Conservation (phyloP, 2,113 vertebrate species). For the Pongo abelii region DNA sequence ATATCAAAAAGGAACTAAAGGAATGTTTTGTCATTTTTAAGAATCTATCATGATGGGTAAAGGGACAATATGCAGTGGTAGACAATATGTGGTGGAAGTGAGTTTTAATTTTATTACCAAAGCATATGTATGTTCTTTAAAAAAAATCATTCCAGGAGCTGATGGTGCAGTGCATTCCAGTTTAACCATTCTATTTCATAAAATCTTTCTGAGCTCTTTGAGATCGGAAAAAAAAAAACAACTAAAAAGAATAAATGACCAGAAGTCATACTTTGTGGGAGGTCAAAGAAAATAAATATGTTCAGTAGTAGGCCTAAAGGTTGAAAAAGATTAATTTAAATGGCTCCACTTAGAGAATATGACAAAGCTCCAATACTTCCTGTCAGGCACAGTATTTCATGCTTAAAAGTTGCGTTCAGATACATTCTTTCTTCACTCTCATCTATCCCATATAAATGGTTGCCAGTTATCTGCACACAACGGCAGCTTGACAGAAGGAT, state of each 20-base stretch:
- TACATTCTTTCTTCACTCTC: slow-evolving; percentile 47
- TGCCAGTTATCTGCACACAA: slow-evolving; percentile 40
- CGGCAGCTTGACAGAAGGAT: slow-evolving; percentile 49
- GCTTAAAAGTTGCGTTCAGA: slow-evolving; percentile 52
- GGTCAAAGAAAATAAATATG: slow-evolving; percentile 71
- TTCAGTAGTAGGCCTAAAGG: slow-evolving; percentile 50
- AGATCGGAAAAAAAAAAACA: slow-evolving; percentile 11
- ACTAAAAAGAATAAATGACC: slow-evolving; percentile 52
- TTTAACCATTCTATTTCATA: slow-evolving; percentile 45
- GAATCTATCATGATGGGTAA: not conserved
- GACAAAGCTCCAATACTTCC: slow-evolving; percentile 55
- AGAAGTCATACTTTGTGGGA: slow-evolving; percentile 18
- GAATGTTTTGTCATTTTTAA: not conserved
- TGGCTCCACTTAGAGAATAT: slow-evolving; percentile 61
- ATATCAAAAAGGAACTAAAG: not conserved
- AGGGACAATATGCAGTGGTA: not conserved
- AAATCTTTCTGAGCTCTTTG: slow-evolving; percentile 56
- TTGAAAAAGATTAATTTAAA: slow-evolving; percentile 72
- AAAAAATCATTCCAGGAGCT: not conserved
- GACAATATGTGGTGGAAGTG: not conserved
- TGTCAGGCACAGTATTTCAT: slow-evolving; percentile 43
- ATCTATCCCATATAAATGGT: not conserved
- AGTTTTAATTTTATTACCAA: slow-evolving; percentile 6
- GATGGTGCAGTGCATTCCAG: not conserved
- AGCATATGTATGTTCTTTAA: not conserved